phyloP scores from a whole-genome alignment of 2,797 vertebrate species.

The Aphelocoma californica region DNA sequence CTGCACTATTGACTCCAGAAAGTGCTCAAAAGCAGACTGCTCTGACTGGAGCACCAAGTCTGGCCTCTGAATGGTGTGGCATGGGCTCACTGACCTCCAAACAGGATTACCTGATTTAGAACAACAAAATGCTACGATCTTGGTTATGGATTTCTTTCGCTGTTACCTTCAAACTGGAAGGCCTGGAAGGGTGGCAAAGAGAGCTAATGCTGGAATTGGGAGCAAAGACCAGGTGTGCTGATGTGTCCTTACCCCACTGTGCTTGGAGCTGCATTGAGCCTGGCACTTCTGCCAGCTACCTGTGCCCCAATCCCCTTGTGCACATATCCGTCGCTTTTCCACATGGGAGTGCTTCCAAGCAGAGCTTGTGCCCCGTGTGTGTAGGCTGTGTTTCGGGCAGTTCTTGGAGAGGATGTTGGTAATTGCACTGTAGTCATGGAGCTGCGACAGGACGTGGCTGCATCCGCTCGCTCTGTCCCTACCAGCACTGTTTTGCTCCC shows the following conservation, averaged over 20 bases:
- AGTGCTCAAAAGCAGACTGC: neutral
- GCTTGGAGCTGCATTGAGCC: accelerated
- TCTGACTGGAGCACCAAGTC: neutral
- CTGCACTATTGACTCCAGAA: neutral
- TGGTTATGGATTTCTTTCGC: neutral
- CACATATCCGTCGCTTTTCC: neutral
- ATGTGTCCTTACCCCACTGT: accelerated
- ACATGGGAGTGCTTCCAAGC: neutral
- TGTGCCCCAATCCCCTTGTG: accelerated
- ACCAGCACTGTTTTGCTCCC: neutral
- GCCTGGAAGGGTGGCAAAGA: neutral
- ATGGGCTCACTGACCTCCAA: neutral
- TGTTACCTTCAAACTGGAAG: neutral
- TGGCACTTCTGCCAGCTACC: neutral
- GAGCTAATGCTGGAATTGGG: accelerated
- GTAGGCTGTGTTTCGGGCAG: neutral
- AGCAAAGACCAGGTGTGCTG: neutral
- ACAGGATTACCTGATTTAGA: neutral
- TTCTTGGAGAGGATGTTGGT: neutral
- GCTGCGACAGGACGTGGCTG: neutral
- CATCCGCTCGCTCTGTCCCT: neutral
- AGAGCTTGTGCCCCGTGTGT: neutral
- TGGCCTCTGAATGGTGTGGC: neutral
- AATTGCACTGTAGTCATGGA: neutral
- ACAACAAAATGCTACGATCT: neutral